Evolutionary conservation across 2,797 vertebrate species (phyloP).

Genomic region (Salmo trutta): DNA sequence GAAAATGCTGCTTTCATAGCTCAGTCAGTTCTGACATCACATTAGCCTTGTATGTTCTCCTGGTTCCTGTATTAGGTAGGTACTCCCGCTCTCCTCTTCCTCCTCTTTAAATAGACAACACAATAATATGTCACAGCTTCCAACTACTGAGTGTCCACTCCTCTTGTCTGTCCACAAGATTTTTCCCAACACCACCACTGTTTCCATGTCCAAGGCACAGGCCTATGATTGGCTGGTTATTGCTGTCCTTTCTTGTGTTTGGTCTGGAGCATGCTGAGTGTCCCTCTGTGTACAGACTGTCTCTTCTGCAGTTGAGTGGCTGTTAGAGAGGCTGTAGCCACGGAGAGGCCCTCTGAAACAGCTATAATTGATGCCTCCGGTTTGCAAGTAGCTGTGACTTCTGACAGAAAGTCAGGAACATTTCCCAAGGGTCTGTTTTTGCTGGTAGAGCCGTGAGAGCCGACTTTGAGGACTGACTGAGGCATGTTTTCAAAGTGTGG

Average conservation of each 20-base stretch:
- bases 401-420: constrained; percentile 58
- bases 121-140: background rate
- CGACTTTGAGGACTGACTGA: constrained; percentile 29
- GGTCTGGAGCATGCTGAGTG: background rate
- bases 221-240: background rate
- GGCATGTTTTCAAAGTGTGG: constrained; percentile 42
- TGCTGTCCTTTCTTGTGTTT: background rate
- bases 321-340: constrained; percentile 15
- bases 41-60: no score
- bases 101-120: background rate
- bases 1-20: no score
- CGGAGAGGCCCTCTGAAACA: constrained; percentile 19
- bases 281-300: background rate
- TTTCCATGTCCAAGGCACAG: background rate
- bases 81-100: background rate
- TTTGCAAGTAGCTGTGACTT: constrained; percentile 60
- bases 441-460: constrained; percentile 45
- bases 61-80: no score
- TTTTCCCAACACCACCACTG: background rate
- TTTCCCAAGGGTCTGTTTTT: constrained; percentile 53
- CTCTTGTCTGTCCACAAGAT: background rate
- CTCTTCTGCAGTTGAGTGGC: constrained; percentile 7
- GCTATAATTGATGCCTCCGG: constrained; percentile 50
- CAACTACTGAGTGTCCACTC: background rate
- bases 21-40: no score